Evolutionary conservation across 2,888 invertebrate genomes (phyloP).

Genomic region (Elysia crispata): DNA sequence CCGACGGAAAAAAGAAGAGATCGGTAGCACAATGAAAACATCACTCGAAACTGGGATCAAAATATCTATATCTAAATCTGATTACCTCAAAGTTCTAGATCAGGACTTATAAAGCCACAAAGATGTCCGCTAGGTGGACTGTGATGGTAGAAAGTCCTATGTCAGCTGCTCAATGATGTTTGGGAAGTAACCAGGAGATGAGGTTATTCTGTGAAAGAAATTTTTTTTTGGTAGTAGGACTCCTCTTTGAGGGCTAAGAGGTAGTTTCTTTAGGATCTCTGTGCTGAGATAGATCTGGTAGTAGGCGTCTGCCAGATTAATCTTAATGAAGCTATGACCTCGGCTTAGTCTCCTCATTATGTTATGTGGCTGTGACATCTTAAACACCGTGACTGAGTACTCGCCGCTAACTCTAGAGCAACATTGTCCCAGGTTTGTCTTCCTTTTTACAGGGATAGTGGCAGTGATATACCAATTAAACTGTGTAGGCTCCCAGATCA

Average conservation of each 20-base stretch:
- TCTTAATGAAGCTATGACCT: slow-evolving; percentile 51
- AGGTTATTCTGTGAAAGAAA: slow-evolving; percentile 45
- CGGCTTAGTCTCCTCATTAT: slow-evolving; percentile 58
- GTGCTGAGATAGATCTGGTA: slow-evolving; percentile 49
- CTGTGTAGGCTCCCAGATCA: slow-evolving; percentile 20
- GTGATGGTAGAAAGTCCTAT: slow-evolving; percentile 2
- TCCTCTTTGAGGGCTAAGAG: slow-evolving; percentile 41
- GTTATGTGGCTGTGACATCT: slow-evolving; percentile 58
- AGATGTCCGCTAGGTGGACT: slow-evolving; percentile 22
- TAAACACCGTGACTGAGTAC: slow-evolving; percentile 60
- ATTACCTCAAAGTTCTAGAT: too few species aligned
- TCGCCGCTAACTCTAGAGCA: slow-evolving; percentile 52
- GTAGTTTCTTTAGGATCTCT: slow-evolving; percentile 32
- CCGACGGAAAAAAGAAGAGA: too few species aligned
- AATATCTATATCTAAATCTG: too few species aligned
- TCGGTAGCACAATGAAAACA: too few species aligned
- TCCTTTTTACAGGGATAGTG: slow-evolving; percentile 5
- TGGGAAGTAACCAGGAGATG: slow-evolving; percentile 31
- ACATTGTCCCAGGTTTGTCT: slow-evolving; percentile 25
- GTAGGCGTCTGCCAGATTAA: slow-evolving; percentile 47
- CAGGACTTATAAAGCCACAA: too few species aligned
- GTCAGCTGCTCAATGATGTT: slow-evolving; percentile 29
- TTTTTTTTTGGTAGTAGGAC: slow-evolving; percentile 42
- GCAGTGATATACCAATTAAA: slow-evolving; percentile 14
- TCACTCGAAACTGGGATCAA: too few species aligned